Conservation (phyloP, 2,888 invertebrate species). For the Imbricaverruca yamaguchii region DNA sequence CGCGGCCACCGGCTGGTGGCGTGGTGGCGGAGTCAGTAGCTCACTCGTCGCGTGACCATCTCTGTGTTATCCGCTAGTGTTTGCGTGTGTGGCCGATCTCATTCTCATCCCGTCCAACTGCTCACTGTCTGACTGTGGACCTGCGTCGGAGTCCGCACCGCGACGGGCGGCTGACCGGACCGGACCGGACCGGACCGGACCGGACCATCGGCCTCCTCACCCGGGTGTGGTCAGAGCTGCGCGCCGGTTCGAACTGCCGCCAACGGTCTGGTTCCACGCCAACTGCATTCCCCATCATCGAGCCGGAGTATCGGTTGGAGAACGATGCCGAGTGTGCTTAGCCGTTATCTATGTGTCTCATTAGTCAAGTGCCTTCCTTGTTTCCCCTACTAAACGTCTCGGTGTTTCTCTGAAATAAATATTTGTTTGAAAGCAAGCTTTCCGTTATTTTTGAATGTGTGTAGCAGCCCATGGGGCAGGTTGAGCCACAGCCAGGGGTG, state of each 20-base stretch:
- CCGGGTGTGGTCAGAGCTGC: not conserved
- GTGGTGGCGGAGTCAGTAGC: not conserved
- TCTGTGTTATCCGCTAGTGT: not conserved
- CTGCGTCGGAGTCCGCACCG: not conserved
- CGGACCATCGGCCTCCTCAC: not conserved
- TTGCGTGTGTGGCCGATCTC: not conserved
- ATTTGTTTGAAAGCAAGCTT: constrained; percentile 12
- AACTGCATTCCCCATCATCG: constrained; percentile 9
- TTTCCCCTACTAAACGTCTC: constrained; percentile 15
- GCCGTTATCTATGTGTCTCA: constrained; percentile 6
- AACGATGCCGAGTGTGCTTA: not conserved
- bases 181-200: not conserved
- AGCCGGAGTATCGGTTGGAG: constrained; percentile 21
- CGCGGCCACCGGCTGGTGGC: not conserved
- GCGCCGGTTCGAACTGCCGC: not conserved
- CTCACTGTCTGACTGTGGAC: not conserved
- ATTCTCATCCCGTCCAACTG: not conserved
- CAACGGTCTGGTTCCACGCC: not conserved
- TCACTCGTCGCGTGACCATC: not conserved
- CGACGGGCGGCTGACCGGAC: not conserved
- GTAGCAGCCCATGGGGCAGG: not conserved
- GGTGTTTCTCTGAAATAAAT: constrained; percentile 11
- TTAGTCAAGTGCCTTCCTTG: constrained; percentile 25
- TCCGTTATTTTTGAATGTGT: not conserved
- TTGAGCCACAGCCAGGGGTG: not conserved